Evolutionary conservation across 2,888 invertebrate genomes (phyloP), one percentile per base, ranked within the genome.

Genomic region (Phortica okadai): DNA sequence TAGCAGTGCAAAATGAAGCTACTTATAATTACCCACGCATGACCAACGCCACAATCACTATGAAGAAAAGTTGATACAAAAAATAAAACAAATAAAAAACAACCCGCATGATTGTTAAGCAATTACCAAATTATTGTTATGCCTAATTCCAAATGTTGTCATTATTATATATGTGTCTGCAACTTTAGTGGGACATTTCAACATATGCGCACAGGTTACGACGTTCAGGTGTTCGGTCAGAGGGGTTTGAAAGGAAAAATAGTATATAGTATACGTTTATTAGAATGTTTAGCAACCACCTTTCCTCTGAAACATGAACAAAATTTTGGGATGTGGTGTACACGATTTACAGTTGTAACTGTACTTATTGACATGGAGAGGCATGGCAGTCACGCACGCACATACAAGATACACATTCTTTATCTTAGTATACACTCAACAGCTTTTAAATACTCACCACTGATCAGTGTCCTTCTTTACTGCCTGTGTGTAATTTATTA

Each of bases 121-220:
- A 86, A 86, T 86, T 86, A 86, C 87, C 85, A 84, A 86, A 86
- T 86, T 86, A 86, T 86, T 86, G 87, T 87, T 87, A 85, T 85
- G 78, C 82, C 84, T 86, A 84, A 82, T 16, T 62, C 62, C 25
- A 25, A 62, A 16, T 21, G 10, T 25, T 62, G 62, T 62, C 76
- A 83, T 84, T 86, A 84, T 81, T 85, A 84, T 81, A 82, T 7
- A n/a, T n/a, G 25, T 42, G n/a, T n/a, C 16, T 6, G 16, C 21
- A 64, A 50, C 3, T 64, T 16, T 25, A 64, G 1, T 21, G 64
- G 33, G 66, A 3, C 66, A 44, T 21, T 56, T 80, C 14, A 50
- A 50, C 50, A 50, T 50, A 83, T 81, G 77, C 77, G 67, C 73
- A 81, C 86, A 85, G 87, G 84, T 86, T 87, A 84, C 82, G 82